Percentiles rank a stretch among this genome's conserved stretches.
These are phyloP conservation scores for Odontothrips loti DNA, from an alignment of 2,888 invertebrate genomes.

Conservation along the genomic window DNA sequence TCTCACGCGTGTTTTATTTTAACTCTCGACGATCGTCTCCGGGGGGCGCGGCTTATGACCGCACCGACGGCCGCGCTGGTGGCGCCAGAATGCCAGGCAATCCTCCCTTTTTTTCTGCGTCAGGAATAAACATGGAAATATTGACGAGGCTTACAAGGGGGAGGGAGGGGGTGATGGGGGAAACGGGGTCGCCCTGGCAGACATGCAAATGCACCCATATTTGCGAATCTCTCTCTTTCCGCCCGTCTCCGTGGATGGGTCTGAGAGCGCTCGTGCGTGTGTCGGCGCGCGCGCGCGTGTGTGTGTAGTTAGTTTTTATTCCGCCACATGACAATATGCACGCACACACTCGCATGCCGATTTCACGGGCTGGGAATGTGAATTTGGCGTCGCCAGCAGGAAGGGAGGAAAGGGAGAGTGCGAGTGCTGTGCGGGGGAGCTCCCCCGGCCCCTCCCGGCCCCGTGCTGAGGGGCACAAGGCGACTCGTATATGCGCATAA, in stretches of 20 bases:
- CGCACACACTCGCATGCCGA: not conserved
- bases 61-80: too few species aligned
- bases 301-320: constrained; percentile 19
- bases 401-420: not conserved
- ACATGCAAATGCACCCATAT: constrained; percentile 9
- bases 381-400: constrained; percentile 1
- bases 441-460: not conserved
- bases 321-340: constrained; percentile 12
- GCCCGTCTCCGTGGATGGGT: not conserved
- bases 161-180: not conserved
- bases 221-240: constrained; percentile 1
- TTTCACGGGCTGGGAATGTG: constrained; percentile 19
- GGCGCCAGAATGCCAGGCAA: too few species aligned
- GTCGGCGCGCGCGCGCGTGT: not conserved
- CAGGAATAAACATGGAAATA: too few species aligned
- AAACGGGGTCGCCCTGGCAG: not conserved
- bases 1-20: too few species aligned
- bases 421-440: too few species aligned
- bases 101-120: too few species aligned
- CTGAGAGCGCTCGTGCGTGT: not conserved
- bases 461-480: not conserved
- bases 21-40: too few species aligned
- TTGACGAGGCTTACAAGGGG: too few species aligned
- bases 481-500: constrained; percentile 2
- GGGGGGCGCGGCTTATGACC: too few species aligned